phyloP scores from a whole-genome alignment of 2,113 vertebrate genomes.

The Pseudolaguvia tuberculata region DNA sequence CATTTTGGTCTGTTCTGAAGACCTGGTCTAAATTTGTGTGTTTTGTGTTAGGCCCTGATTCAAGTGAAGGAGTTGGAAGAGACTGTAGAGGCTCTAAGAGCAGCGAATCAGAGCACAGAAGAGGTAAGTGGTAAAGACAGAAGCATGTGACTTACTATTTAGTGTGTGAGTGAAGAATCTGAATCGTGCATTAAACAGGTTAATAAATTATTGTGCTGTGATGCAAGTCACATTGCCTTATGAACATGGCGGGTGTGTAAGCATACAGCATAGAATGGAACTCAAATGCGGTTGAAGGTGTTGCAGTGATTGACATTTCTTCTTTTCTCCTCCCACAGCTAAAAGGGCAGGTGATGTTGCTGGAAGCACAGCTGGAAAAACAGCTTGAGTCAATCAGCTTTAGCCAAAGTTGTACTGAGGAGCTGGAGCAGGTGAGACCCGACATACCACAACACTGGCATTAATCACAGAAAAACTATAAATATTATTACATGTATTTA shows the following conservation, averaged over 20 bases:
- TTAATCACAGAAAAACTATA: not conserved
- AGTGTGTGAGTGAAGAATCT: no score
- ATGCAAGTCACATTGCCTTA: no score
- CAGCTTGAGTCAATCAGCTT: conserved; percentile 74
- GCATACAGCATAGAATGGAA: no score
- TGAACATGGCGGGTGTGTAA: no score
- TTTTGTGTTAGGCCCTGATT: conserved; percentile 61
- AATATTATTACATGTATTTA: no score
- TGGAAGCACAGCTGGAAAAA: conserved; percentile 80
- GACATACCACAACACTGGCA: not conserved
- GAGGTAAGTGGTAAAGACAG: conserved; percentile 11
- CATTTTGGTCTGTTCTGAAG: no score
- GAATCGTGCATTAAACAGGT: no score
- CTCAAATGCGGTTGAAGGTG: not conserved
- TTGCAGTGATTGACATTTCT: not conserved
- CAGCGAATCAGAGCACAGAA: conserved; percentile 66
- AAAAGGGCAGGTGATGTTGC: conserved; percentile 71
- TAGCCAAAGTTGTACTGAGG: conserved; percentile 73
- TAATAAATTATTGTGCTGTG: no score
- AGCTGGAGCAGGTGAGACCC: conserved; percentile 66
- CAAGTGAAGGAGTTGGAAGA: conserved; percentile 72
- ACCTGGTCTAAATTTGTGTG: not conserved
- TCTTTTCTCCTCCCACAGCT: conserved; percentile 59
- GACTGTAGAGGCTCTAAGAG: conserved; percentile 63
- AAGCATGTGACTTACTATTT: no score